A percentile compares a stretch with the other conserved stretches of the same genome.
Evolutionary conservation across 2,113 vertebrate genomes (phyloP).

Genomic region (Vireo altiloquus): DNA sequence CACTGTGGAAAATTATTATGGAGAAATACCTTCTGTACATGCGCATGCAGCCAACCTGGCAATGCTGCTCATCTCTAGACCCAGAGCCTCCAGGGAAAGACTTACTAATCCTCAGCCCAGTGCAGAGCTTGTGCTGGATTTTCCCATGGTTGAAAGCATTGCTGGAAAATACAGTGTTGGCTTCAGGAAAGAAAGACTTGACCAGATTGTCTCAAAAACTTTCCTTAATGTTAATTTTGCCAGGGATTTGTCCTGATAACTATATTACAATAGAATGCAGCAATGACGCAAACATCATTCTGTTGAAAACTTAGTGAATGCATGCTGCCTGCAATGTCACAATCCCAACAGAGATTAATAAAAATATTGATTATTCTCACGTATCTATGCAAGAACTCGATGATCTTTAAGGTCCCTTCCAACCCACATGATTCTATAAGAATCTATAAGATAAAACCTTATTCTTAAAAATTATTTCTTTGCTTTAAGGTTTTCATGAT

Average conservation of each 20-base stretch:
- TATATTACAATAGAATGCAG: too few species aligned
- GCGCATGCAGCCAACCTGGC: neutral
- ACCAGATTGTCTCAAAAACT: neutral
- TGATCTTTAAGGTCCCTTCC: neutral
- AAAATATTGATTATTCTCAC: neutral
- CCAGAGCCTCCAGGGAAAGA: neutral
- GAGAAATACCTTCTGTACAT: neutral
- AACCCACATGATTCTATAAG: neutral
- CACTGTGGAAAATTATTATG: neutral
- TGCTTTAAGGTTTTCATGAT: neutral
- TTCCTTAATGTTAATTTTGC: neutral
- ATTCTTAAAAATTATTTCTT: neutral
- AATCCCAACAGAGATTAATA: neutral
- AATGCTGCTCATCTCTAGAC: neutral
- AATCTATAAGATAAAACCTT: neutral
- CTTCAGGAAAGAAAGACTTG: neutral
- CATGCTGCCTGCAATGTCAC: neutral
- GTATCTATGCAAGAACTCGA: neutral
- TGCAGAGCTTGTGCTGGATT: neutral
- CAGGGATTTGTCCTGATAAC: neutral
- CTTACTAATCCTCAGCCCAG: neutral
- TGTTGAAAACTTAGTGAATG: neutral
- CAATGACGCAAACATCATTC: too few species aligned
- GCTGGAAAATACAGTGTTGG: neutral
- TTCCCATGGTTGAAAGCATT: neutral